Conservation (phyloP, 2,888 invertebrate genomes). For the Hypsopygia costalis region DNA sequence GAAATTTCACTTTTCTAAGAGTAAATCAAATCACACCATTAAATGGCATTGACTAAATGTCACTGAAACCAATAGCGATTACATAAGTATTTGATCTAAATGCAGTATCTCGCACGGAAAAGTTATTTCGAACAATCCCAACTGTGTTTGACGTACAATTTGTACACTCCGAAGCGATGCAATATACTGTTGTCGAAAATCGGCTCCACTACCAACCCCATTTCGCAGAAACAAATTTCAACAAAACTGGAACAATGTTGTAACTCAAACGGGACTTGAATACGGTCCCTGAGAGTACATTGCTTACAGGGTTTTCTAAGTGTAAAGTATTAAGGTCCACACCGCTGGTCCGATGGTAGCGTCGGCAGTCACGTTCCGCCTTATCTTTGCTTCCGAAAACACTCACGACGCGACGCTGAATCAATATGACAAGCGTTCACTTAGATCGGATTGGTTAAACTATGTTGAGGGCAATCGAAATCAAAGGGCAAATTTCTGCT, state of each 20-base stretch:
- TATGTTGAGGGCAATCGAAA: constrained; percentile 18
- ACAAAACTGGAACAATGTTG: constrained; percentile 24
- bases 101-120: not conserved
- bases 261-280: constrained; percentile 23
- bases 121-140: not conserved
- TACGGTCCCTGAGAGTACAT: constrained; percentile 23
- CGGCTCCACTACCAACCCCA: constrained; percentile 8
- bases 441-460: constrained; percentile 57
- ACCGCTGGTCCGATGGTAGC: constrained; percentile 45
- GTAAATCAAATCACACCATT: no score
- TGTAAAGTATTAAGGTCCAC: constrained; percentile 46
- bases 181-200: constrained; percentile 12
- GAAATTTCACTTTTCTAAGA: no score
- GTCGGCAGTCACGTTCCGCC: constrained; percentile 56
- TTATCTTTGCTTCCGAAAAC: constrained; percentile 66
- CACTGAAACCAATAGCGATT: no score
- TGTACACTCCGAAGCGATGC: constrained; percentile 14
- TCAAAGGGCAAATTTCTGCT: constrained; percentile 10
- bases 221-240: constrained; percentile 22
- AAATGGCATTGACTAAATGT: no score
- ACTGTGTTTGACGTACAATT: constrained; percentile 19
- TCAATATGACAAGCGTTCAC: constrained; percentile 66
- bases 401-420: constrained; percentile 55
- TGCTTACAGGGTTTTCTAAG: constrained; percentile 35
- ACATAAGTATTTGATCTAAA: no score